Evolutionary conservation across 2,888 invertebrate genomes (phyloP), one percentile per base, ranked within the genome.

Genomic region (Spilarctia lutea): DNA sequence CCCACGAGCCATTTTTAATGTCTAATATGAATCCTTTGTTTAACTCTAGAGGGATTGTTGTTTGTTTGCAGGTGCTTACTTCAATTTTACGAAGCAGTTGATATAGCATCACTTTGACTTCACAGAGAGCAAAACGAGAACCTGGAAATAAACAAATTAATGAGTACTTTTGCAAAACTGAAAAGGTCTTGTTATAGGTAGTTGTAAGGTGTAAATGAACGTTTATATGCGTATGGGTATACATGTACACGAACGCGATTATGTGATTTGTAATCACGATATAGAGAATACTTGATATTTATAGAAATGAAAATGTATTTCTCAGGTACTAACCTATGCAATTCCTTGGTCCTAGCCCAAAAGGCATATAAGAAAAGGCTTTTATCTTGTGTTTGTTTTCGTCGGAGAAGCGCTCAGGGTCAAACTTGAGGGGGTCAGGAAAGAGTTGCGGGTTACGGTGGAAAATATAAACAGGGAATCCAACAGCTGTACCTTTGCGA

Each of bases 331-430:
- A 76, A 92, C 92, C 92, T n/a, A 92, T 90, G 75, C 97, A 97
- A 82, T 93, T 96, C 71, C 97, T 92, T 4, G 96, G 96, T 1
- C 97, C 97, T 7, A 91, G 45, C 1, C 96, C 96, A 77, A 96
- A 96, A 0, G 96, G 96, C 78, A 94, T 77, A 76, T 94, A 96
- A 3, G 85, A 77, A 52, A 86, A 83, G 0, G 86, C 86, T 56
- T 86, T 79, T 24, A 89, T 88, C 0, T 91, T 91, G 1, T 89
- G 86, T 79, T 95, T 96, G 81, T 96, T 96, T 78, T 96, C 96
- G 0, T 96, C 94, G 27, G 89, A 96, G 79, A 96, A 96, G 33
- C 96, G 85, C 79, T 96, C 91, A 27, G 96, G 96, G 84, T 96
- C 94, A 75, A 96, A 96, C 83, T 94, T 94, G 0, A 86, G 81